Evolutionary conservation across 2,797 vertebrate species (phyloP), one percentile per base, ranked within the genome.

Genomic region (Avahi laniger): DNA sequence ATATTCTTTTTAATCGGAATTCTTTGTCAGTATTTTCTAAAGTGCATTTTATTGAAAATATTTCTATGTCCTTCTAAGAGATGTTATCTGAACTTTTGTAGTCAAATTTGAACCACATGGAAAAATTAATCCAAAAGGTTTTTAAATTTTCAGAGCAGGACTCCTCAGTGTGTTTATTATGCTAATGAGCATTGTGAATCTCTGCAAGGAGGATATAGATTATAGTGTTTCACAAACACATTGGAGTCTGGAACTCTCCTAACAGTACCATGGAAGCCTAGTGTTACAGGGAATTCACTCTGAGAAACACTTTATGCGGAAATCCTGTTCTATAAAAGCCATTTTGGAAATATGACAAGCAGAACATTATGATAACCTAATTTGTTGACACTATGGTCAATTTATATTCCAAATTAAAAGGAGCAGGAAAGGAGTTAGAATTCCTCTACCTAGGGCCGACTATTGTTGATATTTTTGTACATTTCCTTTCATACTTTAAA

Each of bases 11-110:
- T 70, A 61, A 78, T 86, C 52, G 54, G 33, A 93, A 69, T 81
- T 83, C 33, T 82, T 72, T 38, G 12, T 94, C 67, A 54, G 14
- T 30, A 63, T 80, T 91, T 89, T 22, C 35, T 87, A 59, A 83
- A 48, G 35, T 83, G 0, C 20, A 65, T 78, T 78, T 92, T 26
- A 72, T 22, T 79, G 61, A 86, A 86, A 75, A 54, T 52, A 79
- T 82, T 79, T 86, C 33, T 52, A 28, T 7, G 3, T 82, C 7
- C n/a, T 89, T 85, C 54, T 69, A 75, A 38, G 48, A 81, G 4
- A 38, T 83, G 7, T 61, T 43, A 92, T 89, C 41, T 95, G 75
- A 89, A 88, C 92, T 89, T 67, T 72, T 82, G 43, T 15, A 76
- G 35, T 91, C 73, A 89, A 86, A 65, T 78, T 50, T 91, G n/a